These are phyloP conservation scores for Felis catus DNA, from an alignment of 2,113 vertebrate genomes.

Conservation along the genomic window DNA sequence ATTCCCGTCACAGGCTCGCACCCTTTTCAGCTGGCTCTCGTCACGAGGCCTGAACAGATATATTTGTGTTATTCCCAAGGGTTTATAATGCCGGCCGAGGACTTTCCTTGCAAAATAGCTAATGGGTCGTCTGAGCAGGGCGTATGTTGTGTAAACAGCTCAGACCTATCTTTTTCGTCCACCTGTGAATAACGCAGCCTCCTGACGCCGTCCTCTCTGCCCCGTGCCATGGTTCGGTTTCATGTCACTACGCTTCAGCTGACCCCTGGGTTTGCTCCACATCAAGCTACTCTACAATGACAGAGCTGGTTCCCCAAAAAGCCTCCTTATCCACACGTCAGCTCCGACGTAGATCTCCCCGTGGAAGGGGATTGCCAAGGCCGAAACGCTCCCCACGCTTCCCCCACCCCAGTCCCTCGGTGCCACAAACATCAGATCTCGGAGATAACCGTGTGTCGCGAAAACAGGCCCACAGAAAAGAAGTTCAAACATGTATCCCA, in stretches of 20 bases:
- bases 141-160: background rate
- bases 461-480: background rate
- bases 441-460: background rate
- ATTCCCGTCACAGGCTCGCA: too few relatives aligned
- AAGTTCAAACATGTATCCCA: background rate
- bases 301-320: background rate
- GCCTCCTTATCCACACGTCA: background rate
- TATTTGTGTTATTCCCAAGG: background rate
- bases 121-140: background rate
- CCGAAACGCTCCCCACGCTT: too few relatives aligned
- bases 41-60: background rate
- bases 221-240: too few relatives aligned
- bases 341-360: fast-evolving
- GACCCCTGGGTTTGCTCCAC: background rate
- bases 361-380: background rate
- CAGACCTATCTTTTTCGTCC: background rate
- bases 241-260: background rate
- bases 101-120: background rate
- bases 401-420: background rate
- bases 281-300: too few relatives aligned
- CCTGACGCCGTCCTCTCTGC: background rate
- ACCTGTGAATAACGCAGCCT: background rate
- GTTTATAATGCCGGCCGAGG: background rate
- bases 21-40: background rate
- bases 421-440: background rate